Evolutionary conservation across 2,888 invertebrate genomes (phyloP).

Genomic region (Hypomecis punctinalis): DNA sequence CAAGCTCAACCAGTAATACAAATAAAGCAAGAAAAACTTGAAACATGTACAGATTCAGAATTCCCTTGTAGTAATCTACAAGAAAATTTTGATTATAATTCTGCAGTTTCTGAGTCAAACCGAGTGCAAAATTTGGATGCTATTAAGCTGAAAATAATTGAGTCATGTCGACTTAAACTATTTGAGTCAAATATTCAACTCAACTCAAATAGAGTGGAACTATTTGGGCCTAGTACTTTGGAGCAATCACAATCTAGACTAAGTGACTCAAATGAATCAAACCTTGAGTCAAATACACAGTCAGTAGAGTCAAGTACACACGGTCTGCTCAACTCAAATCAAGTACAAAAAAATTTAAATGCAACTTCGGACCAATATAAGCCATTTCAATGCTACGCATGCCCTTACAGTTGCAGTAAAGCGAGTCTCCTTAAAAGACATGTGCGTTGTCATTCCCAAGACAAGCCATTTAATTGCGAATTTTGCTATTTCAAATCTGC

Average conservation of each 20-base stretch:
- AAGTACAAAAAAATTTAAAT: background rate
- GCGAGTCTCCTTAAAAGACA: conserved; percentile 22
- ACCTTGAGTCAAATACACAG: background rate
- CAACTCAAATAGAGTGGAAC: background rate
- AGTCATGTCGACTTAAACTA: background rate
- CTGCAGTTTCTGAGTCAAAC: no score
- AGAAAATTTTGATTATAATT: no score
- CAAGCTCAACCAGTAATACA: background rate
- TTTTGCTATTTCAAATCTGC: conserved; percentile 7
- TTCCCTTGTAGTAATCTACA: no score
- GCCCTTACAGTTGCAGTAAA: conserved; percentile 10
- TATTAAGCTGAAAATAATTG: background rate
- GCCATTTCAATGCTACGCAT: conserved; percentile 5
- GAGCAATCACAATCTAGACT: background rate
- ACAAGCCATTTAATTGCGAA: conserved; percentile 21
- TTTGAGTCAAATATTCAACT: background rate
- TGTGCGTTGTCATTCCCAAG: conserved; percentile 15
- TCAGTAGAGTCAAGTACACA: background rate
- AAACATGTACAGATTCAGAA: no score
- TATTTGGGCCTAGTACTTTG: background rate
- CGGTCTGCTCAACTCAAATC: background rate
- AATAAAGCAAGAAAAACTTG: background rate
- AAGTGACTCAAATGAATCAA: background rate
- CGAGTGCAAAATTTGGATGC: no score
- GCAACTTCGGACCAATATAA: background rate